A percentile compares a stretch with the other conserved stretches of the same genome.
Conservation (phyloP, 2,113 vertebrate genomes). For the Artemisiospiza belli region DNA sequence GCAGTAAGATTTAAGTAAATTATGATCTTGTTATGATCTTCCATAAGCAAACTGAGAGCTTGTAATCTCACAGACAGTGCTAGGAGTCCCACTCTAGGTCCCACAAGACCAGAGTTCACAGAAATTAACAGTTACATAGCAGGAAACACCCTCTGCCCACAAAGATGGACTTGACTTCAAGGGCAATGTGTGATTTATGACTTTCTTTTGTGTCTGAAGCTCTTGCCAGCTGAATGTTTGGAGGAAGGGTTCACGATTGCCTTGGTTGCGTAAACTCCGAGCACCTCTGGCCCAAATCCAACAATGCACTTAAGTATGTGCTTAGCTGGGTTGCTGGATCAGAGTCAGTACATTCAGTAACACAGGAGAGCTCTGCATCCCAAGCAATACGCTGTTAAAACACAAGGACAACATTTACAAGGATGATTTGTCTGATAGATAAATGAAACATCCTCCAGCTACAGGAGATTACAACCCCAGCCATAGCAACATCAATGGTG, state of each 20-base stretch:
- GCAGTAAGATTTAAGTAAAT: background rate
- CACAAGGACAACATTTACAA: background rate
- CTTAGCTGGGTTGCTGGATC: slow-evolving; percentile 17
- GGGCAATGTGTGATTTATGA: slow-evolving; percentile 2
- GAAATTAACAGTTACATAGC: background rate
- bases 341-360: slow-evolving; percentile 32
- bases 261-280: background rate
- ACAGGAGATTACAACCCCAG: background rate
- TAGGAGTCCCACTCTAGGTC: background rate
- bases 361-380: background rate
- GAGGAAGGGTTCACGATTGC: slow-evolving; percentile 17
- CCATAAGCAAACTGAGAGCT: background rate
- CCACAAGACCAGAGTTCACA: background rate
- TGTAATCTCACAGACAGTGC: background rate
- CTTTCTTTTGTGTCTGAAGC: slow-evolving; percentile 10
- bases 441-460: background rate
- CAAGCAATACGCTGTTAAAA: slow-evolving; percentile 17
- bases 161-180: background rate
- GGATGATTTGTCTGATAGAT: slow-evolving; percentile 16
- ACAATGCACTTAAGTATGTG: slow-evolving; percentile 36
- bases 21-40: background rate
- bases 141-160: background rate
- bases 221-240: background rate
- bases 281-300: slow-evolving; percentile 40
- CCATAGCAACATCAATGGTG: background rate